A percentile compares a stretch with the other conserved stretches of the same genome.
phyloP scores from a whole-genome alignment of 2,113 vertebrate species.

The Syngnathus floridae region DNA sequence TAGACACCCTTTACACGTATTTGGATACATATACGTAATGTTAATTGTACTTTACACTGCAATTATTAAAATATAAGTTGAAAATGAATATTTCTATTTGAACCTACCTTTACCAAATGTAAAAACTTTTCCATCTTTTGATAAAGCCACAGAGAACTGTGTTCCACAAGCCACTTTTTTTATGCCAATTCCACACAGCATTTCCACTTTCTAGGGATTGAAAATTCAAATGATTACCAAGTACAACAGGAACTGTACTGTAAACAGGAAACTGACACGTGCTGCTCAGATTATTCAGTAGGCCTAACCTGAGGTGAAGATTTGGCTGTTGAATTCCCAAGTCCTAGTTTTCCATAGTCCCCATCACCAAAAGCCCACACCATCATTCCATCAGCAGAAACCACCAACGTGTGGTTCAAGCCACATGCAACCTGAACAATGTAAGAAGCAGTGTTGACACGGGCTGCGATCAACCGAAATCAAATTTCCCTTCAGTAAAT shows the following conservation, averaged over 20 bases:
- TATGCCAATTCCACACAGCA: constrained; percentile 68
- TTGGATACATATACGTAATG: not conserved
- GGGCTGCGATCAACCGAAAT: not conserved
- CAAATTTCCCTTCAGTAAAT: not conserved
- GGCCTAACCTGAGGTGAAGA: constrained; percentile 73
- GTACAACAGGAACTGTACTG: not conserved
- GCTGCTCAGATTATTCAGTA: not conserved
- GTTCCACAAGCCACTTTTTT: constrained; percentile 76
- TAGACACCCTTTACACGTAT: not conserved
- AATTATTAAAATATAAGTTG: not conserved
- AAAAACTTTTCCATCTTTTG: constrained; percentile 72
- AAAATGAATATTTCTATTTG: not conserved
- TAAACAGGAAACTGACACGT: not conserved
- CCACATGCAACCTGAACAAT: constrained; percentile 71
- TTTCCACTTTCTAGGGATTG: constrained; percentile 68
- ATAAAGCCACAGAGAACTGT: constrained; percentile 74
- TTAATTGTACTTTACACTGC: not conserved
- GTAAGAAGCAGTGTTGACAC: not conserved
- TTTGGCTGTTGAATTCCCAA: constrained; percentile 75
- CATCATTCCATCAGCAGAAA: constrained; percentile 74
- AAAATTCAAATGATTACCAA: not conserved
- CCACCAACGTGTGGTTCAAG: constrained; percentile 73
- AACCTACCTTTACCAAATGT: constrained; percentile 72
- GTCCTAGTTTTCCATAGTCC: constrained; percentile 77
- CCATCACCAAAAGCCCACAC: constrained; percentile 79